Evolutionary conservation across 2,113 vertebrate species (phyloP).

Genomic region (Bucco capensis): DNA sequence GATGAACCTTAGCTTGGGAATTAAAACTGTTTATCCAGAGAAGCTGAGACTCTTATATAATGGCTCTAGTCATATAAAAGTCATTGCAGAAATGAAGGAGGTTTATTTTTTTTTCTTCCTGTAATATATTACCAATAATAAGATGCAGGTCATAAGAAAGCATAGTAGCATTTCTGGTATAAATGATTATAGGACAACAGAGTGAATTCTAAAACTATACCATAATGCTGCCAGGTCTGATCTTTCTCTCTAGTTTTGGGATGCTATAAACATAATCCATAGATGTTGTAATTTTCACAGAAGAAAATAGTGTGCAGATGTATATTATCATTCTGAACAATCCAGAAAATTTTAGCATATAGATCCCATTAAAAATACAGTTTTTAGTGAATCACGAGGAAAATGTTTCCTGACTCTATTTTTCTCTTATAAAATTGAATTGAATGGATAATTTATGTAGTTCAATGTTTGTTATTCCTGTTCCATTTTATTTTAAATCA

Average conservation of each 20-base stretch:
- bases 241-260: neutral
- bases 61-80: neutral
- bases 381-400: constrained; percentile 14
- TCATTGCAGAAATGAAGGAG: neutral
- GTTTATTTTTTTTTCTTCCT: neutral
- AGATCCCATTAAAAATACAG: constrained; percentile 25
- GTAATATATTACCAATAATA: neutral
- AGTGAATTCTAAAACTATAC: neutral
- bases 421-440: constrained; percentile 3
- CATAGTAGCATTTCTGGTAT: neutral
- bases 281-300: neutral
- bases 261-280: neutral
- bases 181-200: neutral
- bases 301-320: neutral
- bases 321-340: neutral
- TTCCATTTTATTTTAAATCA: neutral
- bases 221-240: neutral
- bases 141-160: neutral
- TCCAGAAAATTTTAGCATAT: neutral
- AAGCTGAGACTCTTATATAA: neutral
- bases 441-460: constrained; percentile 23
- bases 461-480: constrained; percentile 17
- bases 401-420: neutral
- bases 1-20: neutral
- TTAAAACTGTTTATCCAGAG: neutral